Conservation (phyloP, 1,140 invertebrate species). For the Gonatopus flavifemur region DNA sequence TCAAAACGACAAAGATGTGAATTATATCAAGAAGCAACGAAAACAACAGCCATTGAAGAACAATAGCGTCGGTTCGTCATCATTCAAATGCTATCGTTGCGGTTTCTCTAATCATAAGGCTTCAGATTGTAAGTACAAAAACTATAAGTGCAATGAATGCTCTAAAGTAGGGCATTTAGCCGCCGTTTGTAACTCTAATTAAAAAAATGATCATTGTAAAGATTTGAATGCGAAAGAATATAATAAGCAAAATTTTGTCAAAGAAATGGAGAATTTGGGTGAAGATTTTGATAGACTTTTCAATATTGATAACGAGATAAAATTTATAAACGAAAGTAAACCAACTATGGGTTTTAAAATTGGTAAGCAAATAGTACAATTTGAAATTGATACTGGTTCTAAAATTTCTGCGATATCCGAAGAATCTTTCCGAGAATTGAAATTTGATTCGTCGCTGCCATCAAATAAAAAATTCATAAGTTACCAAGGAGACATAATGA, state of each 20-base stretch:
- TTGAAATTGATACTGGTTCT: too few relatives aligned
- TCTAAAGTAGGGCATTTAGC: background rate
- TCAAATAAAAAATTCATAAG: background rate
- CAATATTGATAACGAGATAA: background rate
- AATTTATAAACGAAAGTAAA: background rate
- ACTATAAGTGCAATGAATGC: background rate
- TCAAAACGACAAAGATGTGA: too few relatives aligned
- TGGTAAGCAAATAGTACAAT: background rate
- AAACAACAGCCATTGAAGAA: too few relatives aligned
- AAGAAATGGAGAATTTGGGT: background rate
- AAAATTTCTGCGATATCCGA: too few relatives aligned
- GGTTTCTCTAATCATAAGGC: background rate
- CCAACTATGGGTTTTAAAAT: background rate
- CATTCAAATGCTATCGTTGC: background rate
- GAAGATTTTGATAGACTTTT: background rate
- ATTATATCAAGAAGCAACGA: too few relatives aligned
- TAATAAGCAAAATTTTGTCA: background rate
- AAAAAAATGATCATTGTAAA: background rate
- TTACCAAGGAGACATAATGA: background rate
- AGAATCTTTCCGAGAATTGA: too few relatives aligned
- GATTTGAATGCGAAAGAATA: background rate
- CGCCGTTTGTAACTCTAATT: too few relatives aligned
- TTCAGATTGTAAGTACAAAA: background rate
- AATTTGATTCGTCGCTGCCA: too few relatives aligned
- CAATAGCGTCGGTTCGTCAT: too few relatives aligned